These are phyloP conservation scores for Heteractis magnifica DNA, from an alignment of 92 coral and sea anemone species.

Conservation along the genomic window DNA sequence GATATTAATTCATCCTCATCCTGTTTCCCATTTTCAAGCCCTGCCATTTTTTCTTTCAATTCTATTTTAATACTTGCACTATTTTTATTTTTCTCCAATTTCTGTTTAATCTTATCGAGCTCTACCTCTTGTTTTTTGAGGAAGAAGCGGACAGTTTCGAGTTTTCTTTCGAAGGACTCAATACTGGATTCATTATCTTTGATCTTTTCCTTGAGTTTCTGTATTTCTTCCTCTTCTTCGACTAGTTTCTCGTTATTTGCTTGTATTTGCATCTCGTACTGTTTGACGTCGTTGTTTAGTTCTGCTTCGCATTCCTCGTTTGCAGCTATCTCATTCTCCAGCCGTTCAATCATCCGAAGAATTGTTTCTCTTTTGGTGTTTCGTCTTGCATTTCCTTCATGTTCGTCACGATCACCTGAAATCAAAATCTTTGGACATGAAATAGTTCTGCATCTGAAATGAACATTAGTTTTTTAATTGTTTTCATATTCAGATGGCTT, in stretches of 20 bases:
- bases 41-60: conserved; percentile 61
- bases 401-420: conserved; percentile 50
- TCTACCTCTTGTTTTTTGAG: conserved; percentile 74
- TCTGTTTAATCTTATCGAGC: conserved; percentile 69
- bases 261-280: conserved; percentile 70
- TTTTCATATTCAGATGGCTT: too few species aligned
- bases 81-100: conserved; percentile 53
- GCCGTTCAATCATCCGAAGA: conserved; percentile 79
- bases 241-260: conserved; percentile 56
- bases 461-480: too few species aligned
- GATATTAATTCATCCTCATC: conserved; percentile 68
- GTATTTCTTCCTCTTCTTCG: conserved; percentile 59
- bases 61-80: conserved; percentile 65
- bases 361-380: conserved; percentile 66
- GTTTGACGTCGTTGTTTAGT: conserved; percentile 55
- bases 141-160: conserved; percentile 79
- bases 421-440: neutral
- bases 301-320: conserved; percentile 70
- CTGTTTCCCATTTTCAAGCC: conserved; percentile 55
- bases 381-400: conserved; percentile 33
- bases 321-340: conserved; percentile 68
- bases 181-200: conserved; percentile 51
- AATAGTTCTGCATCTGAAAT: neutral
- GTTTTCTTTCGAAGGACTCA: conserved; percentile 65
- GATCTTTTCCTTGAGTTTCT: conserved; percentile 56